Percentiles rank a stretch among this genome's conserved stretches.
Evolutionary conservation across 2,797 vertebrate genomes (phyloP).

Genomic region (Esox masquinongy): DNA sequence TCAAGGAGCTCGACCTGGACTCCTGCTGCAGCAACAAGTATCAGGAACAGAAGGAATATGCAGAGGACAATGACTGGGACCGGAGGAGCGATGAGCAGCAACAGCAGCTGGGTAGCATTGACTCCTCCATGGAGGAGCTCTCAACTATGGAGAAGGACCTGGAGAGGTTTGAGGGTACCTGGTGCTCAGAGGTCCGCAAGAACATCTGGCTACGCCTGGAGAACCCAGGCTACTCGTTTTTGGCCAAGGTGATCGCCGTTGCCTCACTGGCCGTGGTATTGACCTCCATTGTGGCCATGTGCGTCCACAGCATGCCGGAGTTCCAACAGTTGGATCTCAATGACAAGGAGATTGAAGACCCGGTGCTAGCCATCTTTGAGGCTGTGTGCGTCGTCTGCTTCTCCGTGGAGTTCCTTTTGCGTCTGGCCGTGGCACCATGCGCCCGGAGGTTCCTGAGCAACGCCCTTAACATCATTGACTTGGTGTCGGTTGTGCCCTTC

Average conservation of each 20-base stretch:
- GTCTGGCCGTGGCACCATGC: slow-evolving; percentile 85
- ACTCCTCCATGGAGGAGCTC: slow-evolving; percentile 89
- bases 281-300: slow-evolving; percentile 95
- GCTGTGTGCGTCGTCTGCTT: slow-evolving; percentile 90
- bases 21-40: slow-evolving; percentile 90
- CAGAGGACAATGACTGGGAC: slow-evolving; percentile 87
- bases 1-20: slow-evolving; percentile 89
- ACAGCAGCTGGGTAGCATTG: slow-evolving; percentile 70
- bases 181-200: slow-evolving; percentile 84
- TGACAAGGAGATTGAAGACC: slow-evolving; percentile 86
- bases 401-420: slow-evolving; percentile 85
- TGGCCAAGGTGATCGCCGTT: slow-evolving; percentile 89
- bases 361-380: slow-evolving; percentile 85
- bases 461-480: slow-evolving; percentile 93
- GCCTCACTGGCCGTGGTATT: slow-evolving; percentile 90
- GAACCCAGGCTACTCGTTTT: slow-evolving; percentile 87
- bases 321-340: slow-evolving; percentile 83
- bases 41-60: slow-evolving; percentile 91
- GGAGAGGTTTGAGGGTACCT: slow-evolving; percentile 87
- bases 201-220: slow-evolving; percentile 93
- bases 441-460: slow-evolving; percentile 89
- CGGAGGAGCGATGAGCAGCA: slow-evolving; percentile 82
- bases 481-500: slow-evolving; percentile 93
- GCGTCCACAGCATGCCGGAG: slow-evolving; percentile 96
- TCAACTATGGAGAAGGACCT: slow-evolving; percentile 91